Conservation (phyloP, 2,888 invertebrate genomes). For the Brachynemurus nebulosus region DNA sequence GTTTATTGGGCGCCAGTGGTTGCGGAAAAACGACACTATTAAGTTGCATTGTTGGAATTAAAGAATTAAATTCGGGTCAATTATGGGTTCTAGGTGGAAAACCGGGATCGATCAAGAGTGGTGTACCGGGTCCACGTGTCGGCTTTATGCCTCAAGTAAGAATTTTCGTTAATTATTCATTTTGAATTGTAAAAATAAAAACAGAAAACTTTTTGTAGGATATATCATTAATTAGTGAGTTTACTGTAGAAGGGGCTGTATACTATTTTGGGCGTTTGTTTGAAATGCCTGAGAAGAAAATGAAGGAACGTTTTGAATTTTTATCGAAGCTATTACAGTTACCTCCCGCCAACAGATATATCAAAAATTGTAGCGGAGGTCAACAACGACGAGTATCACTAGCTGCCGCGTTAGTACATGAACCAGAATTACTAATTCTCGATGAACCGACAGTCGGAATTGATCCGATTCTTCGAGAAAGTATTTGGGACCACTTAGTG, state of each 20-base stretch:
- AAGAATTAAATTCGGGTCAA: conserved; percentile 55
- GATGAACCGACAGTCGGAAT: conserved; percentile 93
- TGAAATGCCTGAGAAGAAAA: conserved; percentile 52
- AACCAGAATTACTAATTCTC: conserved; percentile 74
- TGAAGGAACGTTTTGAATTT: conserved; percentile 51
- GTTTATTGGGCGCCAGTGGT: conserved; percentile 77
- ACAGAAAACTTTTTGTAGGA: conserved; percentile 46
- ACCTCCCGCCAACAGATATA: conserved; percentile 48
- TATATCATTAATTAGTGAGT: conserved; percentile 63
- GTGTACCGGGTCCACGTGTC: conserved; percentile 53
- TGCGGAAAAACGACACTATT: conserved; percentile 84
- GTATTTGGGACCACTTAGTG: conserved; percentile 79
- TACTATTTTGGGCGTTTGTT: conserved; percentile 79
- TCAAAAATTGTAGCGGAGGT: conserved; percentile 72
- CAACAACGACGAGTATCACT: conserved; percentile 82
- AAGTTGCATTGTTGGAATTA: conserved; percentile 69
- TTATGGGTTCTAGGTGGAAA: conserved; percentile 60
- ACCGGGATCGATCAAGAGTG: conserved; percentile 47
- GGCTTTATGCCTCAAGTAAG: conserved; percentile 85
- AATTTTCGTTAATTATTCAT: too few relatives aligned
- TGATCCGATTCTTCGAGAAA: conserved; percentile 69
- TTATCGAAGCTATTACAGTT: conserved; percentile 60
- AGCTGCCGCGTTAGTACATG: conserved; percentile 77
- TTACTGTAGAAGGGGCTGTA: conserved; percentile 69
- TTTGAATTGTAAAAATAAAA: too few relatives aligned